These are phyloP conservation scores for Pangasius sanitwongsei DNA, from an alignment of 2,797 vertebrate species.

Conservation along the genomic window DNA sequence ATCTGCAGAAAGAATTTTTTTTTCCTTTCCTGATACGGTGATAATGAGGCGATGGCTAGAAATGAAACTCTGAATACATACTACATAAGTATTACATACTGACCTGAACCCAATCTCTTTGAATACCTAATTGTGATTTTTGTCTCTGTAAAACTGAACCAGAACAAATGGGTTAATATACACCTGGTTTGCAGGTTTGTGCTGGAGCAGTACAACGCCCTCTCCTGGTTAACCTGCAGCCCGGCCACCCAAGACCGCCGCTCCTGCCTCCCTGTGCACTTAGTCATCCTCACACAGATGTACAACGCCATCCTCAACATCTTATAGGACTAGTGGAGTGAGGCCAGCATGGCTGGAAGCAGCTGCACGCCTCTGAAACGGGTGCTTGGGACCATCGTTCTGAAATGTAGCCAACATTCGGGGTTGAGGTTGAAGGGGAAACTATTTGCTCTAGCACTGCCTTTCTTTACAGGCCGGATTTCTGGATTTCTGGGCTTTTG, in stretches of 20 bases:
- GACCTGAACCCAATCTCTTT: not conserved
- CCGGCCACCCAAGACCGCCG: slow-evolving; percentile 95
- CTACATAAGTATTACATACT: not conserved
- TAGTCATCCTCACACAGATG: slow-evolving; percentile 95
- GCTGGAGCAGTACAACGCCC: slow-evolving; percentile 97
- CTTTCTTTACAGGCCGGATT: slow-evolving; percentile 11
- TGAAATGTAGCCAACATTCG: slow-evolving; percentile 37
- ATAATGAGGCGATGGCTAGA: not conserved
- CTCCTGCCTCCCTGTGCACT: slow-evolving; percentile 97
- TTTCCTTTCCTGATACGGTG: not conserved
- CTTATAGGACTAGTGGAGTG: slow-evolving; percentile 72
- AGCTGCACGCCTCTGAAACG: not conserved
- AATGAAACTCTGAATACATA: not conserved
- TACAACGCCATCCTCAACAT: slow-evolving; percentile 98
- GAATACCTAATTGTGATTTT: not conserved
- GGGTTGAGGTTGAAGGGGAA: not conserved
- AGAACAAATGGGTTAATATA: not conserved
- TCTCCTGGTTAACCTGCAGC: slow-evolving; percentile 96
- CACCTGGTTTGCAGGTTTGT: slow-evolving; percentile 85
- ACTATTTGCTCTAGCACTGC: slow-evolving; percentile 35
- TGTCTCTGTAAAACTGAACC: not conserved
- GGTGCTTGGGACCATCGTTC: slow-evolving; percentile 11
- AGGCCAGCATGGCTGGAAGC: slow-evolving; percentile 39
- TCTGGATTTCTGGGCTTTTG: slow-evolving; percentile 18
- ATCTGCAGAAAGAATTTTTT: not conserved